phyloP scores from a whole-genome alignment of 53 echinoderm and acorn worm species.

The Temnopleurus reevesii region DNA sequence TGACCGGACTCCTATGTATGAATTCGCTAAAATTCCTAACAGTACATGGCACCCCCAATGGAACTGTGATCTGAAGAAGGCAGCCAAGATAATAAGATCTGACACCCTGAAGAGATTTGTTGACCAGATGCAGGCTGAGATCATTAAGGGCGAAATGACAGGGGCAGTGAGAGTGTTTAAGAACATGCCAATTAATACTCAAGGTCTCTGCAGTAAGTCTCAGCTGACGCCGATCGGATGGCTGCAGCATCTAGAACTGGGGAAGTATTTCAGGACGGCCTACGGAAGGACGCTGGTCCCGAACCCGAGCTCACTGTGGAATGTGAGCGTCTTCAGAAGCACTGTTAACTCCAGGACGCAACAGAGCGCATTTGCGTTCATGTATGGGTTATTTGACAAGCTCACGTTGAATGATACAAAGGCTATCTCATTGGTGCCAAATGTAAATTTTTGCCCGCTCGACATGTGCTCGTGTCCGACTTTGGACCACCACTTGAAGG shows the following conservation, averaged over 20 bases:
- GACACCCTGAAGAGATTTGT: conserved; percentile 62
- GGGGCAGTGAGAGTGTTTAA: conserved; percentile 42
- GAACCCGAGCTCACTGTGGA: neutral
- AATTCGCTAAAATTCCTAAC: conserved; percentile 49
- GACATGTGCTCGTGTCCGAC: conserved; percentile 75
- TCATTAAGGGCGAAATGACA: conserved; percentile 15
- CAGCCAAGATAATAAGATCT: conserved; percentile 52
- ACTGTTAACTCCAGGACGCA: conserved; percentile 74
- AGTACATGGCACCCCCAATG: conserved; percentile 62
- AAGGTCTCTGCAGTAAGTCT: conserved; percentile 55
- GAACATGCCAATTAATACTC: conserved; percentile 60
- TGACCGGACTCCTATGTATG: conserved; percentile 81
- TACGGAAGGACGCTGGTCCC: conserved; percentile 63
- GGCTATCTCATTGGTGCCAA: conserved; percentile 50
- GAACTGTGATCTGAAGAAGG: conserved; percentile 77
- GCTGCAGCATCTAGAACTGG: conserved; percentile 84
- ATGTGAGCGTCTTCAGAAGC: conserved; percentile 67
- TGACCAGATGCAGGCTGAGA: conserved; percentile 40
- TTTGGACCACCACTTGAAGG: conserved; percentile 35
- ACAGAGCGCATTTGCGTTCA: conserved; percentile 92
- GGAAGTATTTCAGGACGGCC: conserved; percentile 61
- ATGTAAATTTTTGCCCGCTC: conserved; percentile 69
- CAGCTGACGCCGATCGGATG: conserved; percentile 93
- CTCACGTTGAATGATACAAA: conserved; percentile 60
- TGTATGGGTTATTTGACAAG: conserved; percentile 84